These are phyloP conservation scores for Acanthurus tractus DNA, from an alignment of 2,797 vertebrate species.

Conservation along the genomic window DNA sequence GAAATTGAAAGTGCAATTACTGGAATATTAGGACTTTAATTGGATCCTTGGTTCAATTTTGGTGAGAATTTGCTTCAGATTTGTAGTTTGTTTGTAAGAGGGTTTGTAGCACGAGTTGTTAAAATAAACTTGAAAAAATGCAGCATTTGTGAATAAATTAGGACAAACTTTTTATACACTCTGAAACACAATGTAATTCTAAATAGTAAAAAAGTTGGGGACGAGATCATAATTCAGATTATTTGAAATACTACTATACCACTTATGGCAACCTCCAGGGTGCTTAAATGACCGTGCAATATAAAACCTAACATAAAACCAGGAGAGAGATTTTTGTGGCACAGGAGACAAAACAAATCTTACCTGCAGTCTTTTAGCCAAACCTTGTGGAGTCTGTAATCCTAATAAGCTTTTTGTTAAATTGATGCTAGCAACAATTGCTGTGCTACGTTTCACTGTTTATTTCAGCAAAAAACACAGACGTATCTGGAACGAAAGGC, in stretches of 20 bases:
- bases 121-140: neutral
- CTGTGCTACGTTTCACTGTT: neutral
- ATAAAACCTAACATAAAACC: neutral
- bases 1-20: slow-evolving; percentile 66
- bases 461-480: neutral
- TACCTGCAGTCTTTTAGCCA: neutral
- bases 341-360: neutral
- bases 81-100: neutral
- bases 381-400: neutral
- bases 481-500: neutral
- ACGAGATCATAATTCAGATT: neutral
- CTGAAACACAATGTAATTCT: neutral
- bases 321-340: neutral
- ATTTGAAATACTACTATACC: neutral
- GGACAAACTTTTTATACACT: neutral
- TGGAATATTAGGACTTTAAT: slow-evolving; percentile 58
- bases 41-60: slow-evolving; percentile 34
- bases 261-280: neutral
- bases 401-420: neutral
- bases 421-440: neutral
- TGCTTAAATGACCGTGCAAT: neutral
- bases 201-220: neutral
- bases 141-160: neutral
- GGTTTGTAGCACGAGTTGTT: neutral
- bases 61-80: slow-evolving; percentile 18